These are phyloP conservation scores for Plumapathes pennacea DNA, from an alignment of 92 coral and sea anemone species.

Conservation along the genomic window DNA sequence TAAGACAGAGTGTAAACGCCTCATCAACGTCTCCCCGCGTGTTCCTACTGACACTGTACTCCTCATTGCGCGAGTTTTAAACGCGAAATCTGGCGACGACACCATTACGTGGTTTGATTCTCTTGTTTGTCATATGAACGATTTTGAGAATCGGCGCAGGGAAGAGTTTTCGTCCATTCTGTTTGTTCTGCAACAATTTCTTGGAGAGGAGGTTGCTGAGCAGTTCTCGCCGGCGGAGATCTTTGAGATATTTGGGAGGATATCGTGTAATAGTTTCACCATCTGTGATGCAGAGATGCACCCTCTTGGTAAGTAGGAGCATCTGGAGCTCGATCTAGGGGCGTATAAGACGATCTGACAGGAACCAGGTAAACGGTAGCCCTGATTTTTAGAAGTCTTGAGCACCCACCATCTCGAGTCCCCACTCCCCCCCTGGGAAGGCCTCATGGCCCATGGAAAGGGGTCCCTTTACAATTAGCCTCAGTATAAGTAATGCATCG, in stretches of 20 bases:
- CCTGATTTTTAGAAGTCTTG: no score
- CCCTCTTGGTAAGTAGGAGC: conserved; percentile 61
- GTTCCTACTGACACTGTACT: conserved; percentile 81
- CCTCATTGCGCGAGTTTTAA: conserved; percentile 60
- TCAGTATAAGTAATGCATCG: no score
- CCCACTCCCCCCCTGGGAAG: no score
- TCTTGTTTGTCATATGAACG: conserved; percentile 69
- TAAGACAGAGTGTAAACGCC: conserved; percentile 78
- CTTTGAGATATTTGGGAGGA: conserved; percentile 83
- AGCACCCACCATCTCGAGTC: no score
- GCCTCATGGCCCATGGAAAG: no score
- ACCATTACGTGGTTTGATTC: conserved; percentile 23
- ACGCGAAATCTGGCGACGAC: conserved; percentile 23
- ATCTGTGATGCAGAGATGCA: conserved; percentile 91
- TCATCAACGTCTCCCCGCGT: conserved; percentile 48
- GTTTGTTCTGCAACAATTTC: conserved; percentile 49
- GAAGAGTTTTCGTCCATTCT: conserved; percentile 62
- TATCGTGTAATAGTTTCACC: conserved; percentile 88
- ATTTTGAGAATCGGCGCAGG: conserved; percentile 50
- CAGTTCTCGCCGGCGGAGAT: conserved; percentile 23
- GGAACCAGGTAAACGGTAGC: no score
- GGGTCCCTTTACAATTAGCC: no score
- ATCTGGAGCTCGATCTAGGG: no score
- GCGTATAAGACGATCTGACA: no score
- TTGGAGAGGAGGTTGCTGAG: conserved; percentile 40